phyloP scores from a whole-genome alignment of 1,140 invertebrate species.

The Pogonomyrmex californicus region DNA sequence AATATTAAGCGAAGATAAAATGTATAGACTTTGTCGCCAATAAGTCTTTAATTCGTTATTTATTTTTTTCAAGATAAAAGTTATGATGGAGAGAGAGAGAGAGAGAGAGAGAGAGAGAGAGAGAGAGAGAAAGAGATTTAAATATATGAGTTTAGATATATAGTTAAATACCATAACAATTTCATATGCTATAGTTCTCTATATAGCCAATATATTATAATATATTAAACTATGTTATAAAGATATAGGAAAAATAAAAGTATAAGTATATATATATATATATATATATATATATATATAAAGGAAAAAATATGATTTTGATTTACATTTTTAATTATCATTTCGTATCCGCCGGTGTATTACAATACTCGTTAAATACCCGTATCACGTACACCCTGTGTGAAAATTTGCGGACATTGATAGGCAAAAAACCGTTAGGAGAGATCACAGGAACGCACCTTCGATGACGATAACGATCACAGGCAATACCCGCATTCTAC shows the following conservation, averaged over 20 bases:
- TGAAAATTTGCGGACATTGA: conserved; percentile 22
- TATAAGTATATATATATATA: too few relatives aligned
- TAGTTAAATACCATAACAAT: background rate
- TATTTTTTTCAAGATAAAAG: too few relatives aligned
- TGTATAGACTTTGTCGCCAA: background rate
- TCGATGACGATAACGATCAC: conserved; percentile 52
- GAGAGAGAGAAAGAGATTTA: background rate
- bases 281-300: too few relatives aligned
- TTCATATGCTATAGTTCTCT: background rate
- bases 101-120: too few relatives aligned
- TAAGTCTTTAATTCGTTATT: background rate
- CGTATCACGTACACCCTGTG: conserved; percentile 8
- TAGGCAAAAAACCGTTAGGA: conserved; percentile 30
- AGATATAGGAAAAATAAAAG: background rate
- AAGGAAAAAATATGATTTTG: background rate
- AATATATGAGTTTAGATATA: conserved; percentile 10
- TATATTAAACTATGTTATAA: too few relatives aligned
- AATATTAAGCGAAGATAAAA: conserved; percentile 25
- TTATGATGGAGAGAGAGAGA: too few relatives aligned
- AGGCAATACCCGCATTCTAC: conserved; percentile 47
- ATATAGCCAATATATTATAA: too few relatives aligned
- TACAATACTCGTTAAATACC: conserved; percentile 27
- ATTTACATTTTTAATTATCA: conserved; percentile 5
- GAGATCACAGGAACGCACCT: conserved; percentile 27
- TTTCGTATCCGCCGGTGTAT: background rate